These are phyloP conservation scores for Listrodromus nycthemerus DNA, from an alignment of 2,888 invertebrate species.

Conservation along the genomic window DNA sequence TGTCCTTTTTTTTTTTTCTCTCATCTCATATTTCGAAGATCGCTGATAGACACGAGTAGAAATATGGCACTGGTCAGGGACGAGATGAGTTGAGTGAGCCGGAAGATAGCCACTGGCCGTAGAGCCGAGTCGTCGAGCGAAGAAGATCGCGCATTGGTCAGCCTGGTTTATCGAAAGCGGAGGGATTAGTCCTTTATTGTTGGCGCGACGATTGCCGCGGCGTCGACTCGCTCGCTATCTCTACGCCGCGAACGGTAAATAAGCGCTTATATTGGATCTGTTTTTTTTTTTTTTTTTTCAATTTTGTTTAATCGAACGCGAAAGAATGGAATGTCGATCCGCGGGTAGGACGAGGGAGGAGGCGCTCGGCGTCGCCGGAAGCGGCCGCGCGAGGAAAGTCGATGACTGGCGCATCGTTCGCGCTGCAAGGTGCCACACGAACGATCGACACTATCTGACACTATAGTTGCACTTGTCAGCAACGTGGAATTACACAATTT, in stretches of 20 bases:
- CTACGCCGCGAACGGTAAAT: slow-evolving; percentile 74
- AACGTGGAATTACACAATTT: slow-evolving; percentile 46
- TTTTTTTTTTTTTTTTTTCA: slow-evolving; percentile 26
- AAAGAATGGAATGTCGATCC: slow-evolving; percentile 75
- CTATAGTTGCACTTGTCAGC: slow-evolving; percentile 50
- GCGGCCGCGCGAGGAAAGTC: slow-evolving; percentile 58
- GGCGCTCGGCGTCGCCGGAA: slow-evolving; percentile 69
- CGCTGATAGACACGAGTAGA: background rate
- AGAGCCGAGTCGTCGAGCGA: background rate
- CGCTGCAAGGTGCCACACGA: slow-evolving; percentile 35
- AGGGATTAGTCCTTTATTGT: slow-evolving; percentile 78
- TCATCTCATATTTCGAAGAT: background rate
- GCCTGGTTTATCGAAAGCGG: slow-evolving; percentile 74
- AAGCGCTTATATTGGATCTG: slow-evolving; percentile 65
- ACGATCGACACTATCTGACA: slow-evolving; percentile 23
- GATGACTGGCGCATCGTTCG: slow-evolving; percentile 63
- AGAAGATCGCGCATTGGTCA: background rate
- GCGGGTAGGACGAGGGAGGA: slow-evolving; percentile 24
- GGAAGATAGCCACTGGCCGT: slow-evolving; percentile 6
- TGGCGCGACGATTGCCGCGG: slow-evolving; percentile 74
- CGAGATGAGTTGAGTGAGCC: background rate
- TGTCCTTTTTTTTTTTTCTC: too few relatives aligned
- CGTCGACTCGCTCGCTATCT: slow-evolving; percentile 44
- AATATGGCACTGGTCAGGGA: background rate
- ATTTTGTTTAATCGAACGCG: slow-evolving; percentile 65